phyloP scores from a whole-genome alignment of 2,113 vertebrate genomes.

The Psammodynastes pulverulentus region DNA sequence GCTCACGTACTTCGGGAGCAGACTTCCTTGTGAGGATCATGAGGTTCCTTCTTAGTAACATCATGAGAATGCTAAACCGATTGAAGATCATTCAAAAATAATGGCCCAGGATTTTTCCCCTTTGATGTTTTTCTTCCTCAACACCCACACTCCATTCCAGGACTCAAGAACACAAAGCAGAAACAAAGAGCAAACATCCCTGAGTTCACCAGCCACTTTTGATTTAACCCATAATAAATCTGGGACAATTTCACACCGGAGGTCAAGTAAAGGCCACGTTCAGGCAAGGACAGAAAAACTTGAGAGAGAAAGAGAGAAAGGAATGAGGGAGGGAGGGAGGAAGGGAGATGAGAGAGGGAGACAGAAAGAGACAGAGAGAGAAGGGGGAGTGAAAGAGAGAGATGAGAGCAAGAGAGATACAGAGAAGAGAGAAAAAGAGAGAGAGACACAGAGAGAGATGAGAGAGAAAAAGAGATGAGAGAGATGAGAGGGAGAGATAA shows the following conservation, averaged over 20 bases:
- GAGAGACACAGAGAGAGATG: too few relatives aligned
- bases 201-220: neutral
- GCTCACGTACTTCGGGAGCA: neutral
- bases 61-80: neutral
- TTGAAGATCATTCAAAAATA: neutral
- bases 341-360: too few relatives aligned
- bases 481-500: too few relatives aligned
- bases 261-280: neutral
- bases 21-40: neutral
- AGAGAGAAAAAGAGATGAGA: too few relatives aligned
- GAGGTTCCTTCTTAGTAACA: too few relatives aligned
- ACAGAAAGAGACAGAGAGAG: too few relatives aligned
- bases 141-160: neutral
- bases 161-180: neutral
- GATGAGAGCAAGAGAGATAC: too few relatives aligned
- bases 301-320: too few relatives aligned
- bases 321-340: too few relatives aligned
- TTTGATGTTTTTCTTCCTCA: neutral
- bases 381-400: too few relatives aligned
- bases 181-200: neutral
- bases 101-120: neutral
- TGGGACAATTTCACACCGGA: neutral
- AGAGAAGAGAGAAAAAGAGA: too few relatives aligned
- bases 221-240: neutral
- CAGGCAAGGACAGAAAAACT: neutral